Evolutionary conservation across 2,113 vertebrate genomes (phyloP).

Genomic region (Triplophysa dalaica): DNA sequence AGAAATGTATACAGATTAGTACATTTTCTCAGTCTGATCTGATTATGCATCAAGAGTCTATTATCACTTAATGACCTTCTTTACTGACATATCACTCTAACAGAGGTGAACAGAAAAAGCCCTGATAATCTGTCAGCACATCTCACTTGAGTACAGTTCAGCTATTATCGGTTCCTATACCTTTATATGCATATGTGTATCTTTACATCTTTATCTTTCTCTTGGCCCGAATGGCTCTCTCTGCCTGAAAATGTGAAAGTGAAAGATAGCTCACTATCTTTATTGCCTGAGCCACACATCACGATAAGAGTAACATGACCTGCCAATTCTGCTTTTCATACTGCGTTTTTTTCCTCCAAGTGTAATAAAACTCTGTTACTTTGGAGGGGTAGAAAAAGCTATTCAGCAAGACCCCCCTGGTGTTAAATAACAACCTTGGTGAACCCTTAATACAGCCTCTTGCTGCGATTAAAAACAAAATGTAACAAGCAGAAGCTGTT

Average conservation of each 20-base stretch:
- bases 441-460: constrained; percentile 4
- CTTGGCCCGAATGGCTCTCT: not conserved
- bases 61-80: constrained; percentile 3
- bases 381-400: not conserved
- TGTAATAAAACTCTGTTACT: constrained; percentile 22
- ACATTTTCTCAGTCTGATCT: not conserved
- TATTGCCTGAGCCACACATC: not conserved
- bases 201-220: not conserved
- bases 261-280: not conserved
- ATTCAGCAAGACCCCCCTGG: not conserved
- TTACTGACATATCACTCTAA: not conserved
- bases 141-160: not conserved
- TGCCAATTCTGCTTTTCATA: not conserved
- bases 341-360: not conserved
- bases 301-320: not conserved
- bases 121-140: constrained; percentile 1
- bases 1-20: too few species aligned
- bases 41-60: not conserved
- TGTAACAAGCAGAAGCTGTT: constrained; percentile 31
- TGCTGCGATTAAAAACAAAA: not conserved
- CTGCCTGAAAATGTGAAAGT: too few species aligned
- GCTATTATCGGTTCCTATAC: not conserved
- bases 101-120: not conserved
- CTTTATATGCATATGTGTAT: not conserved
- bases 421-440: constrained; percentile 10